phyloP scores from a whole-genome alignment of 2,797 vertebrate genomes.

The Parauchenoglanis ngamensis region DNA sequence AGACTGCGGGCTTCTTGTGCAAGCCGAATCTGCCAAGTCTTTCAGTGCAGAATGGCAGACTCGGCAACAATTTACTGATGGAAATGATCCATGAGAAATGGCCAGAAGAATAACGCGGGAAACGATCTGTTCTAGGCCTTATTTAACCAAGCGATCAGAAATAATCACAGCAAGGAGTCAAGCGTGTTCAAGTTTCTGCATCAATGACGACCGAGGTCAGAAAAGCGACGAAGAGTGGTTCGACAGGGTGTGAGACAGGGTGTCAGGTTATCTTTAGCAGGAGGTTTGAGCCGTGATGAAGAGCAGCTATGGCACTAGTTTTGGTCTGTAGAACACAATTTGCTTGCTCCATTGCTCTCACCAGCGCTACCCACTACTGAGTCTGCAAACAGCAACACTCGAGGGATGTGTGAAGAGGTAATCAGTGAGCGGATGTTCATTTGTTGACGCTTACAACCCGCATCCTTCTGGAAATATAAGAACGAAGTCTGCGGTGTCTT shows the following conservation, averaged over 20 bases:
- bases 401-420: slow-evolving; percentile 34
- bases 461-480: slow-evolving; percentile 6
- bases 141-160: slow-evolving; percentile 34
- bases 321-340: background rate
- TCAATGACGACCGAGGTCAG: background rate
- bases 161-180: slow-evolving; percentile 12
- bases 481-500: background rate
- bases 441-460: background rate
- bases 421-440: slow-evolving; percentile 25
- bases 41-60: slow-evolving; percentile 30
- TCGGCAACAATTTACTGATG: slow-evolving; percentile 34
- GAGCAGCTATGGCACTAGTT: slow-evolving; percentile 7
- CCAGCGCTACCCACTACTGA: slow-evolving; percentile 12
- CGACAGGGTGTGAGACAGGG: slow-evolving; percentile 3
- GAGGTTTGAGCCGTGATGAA: slow-evolving; percentile 1
- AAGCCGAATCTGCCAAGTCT: slow-evolving; percentile 26
- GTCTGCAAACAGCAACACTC: slow-evolving; percentile 39
- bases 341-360: slow-evolving; percentile 1
- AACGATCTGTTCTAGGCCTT: slow-evolving; percentile 21
- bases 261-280: slow-evolving; percentile 3
- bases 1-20: slow-evolving; percentile 32
- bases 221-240: background rate
- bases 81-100: slow-evolving; percentile 28
- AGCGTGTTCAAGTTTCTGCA: background rate
- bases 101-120: slow-evolving; percentile 30